phyloP scores from a whole-genome alignment of 2,888 invertebrate species.

The Amphipoea lucens region DNA sequence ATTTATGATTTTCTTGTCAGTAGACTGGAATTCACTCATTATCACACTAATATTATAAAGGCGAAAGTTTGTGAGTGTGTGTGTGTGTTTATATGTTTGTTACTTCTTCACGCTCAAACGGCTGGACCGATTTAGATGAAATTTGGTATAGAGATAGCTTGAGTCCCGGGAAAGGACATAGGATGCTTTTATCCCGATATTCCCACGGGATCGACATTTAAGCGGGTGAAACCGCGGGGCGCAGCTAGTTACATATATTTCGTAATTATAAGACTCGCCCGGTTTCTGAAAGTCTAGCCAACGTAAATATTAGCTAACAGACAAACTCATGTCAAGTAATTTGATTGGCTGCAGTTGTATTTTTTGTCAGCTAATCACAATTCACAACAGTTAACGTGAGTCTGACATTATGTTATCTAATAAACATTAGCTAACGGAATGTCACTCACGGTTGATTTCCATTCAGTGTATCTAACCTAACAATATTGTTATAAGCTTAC shows the following conservation, averaged over 20 bases:
- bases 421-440: not conserved
- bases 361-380: not conserved
- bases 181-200: too few species aligned
- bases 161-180: too few species aligned
- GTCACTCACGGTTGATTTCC: not conserved
- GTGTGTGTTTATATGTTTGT: too few species aligned
- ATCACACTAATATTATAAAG: too few species aligned
- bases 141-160: too few species aligned
- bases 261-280: slow-evolving; percentile 3
- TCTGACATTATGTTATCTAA: not conserved
- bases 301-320: not conserved
- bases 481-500: not conserved
- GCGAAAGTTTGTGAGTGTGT: too few species aligned
- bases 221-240: too few species aligned
- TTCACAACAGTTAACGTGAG: not conserved
- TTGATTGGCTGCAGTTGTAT: slow-evolving; percentile 3
- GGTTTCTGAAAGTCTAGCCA: not conserved
- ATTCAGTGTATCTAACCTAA: not conserved
- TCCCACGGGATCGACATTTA: too few species aligned
- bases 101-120: too few species aligned
- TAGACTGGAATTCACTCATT: not conserved
- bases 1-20: not conserved
- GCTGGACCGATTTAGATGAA: too few species aligned
- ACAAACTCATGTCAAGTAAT: not conserved
- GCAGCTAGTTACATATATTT: not conserved